Conservation (phyloP, 2,113 vertebrate species). For the Ctenomys sociabilis region DNA sequence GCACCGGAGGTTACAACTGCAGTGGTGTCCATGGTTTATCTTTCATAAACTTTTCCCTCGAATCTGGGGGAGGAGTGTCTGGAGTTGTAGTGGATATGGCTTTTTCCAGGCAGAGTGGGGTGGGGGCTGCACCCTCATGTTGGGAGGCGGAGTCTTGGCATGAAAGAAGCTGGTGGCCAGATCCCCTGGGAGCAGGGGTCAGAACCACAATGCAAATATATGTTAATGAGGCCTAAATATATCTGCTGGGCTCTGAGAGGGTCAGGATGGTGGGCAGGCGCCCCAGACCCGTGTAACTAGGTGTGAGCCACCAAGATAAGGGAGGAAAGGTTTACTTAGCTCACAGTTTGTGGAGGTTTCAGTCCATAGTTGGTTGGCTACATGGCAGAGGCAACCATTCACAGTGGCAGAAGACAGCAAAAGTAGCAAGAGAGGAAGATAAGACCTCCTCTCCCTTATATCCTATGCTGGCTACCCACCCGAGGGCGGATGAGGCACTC, state of each 20-base stretch:
- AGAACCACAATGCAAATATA: not conserved
- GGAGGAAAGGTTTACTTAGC: not conserved
- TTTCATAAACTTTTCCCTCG: not conserved
- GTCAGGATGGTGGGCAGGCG: not conserved
- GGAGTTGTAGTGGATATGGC: not conserved
- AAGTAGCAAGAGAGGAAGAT: not conserved
- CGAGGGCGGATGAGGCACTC: not conserved
- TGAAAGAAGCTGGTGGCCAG: not conserved
- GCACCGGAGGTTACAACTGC: not conserved
- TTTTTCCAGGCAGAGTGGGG: not conserved
- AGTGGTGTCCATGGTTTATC: not conserved
- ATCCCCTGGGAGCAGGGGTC: not conserved
- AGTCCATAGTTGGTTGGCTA: not conserved
- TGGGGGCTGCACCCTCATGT: not conserved
- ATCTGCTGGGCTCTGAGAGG: not conserved
- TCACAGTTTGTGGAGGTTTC: not conserved
- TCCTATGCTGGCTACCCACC: not conserved
- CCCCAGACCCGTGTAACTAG: not conserved
- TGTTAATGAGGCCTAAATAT: not conserved
- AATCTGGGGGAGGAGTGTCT: not conserved
- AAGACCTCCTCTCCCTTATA: not conserved
- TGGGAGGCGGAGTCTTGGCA: not conserved
- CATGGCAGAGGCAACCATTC: not conserved
- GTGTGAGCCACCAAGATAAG: not conserved
- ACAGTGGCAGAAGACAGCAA: not conserved